Conservation (phyloP, 2,888 invertebrate species). For the Torymus aiolomorphi region DNA sequence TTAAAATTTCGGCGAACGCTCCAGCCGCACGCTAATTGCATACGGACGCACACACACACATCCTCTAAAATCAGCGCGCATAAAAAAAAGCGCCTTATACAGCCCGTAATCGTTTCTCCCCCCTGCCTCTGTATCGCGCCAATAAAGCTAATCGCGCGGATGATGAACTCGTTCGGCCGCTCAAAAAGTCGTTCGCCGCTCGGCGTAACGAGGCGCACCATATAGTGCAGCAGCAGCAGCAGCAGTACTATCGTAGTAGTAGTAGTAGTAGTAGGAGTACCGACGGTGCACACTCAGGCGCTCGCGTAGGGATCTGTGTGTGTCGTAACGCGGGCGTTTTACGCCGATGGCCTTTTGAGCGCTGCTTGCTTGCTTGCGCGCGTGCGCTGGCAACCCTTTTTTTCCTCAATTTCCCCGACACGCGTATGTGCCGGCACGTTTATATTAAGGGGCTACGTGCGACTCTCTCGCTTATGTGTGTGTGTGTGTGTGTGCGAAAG, state of each 20-base stretch:
- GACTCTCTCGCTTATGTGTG: not conserved
- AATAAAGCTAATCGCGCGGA: slow-evolving; percentile 22
- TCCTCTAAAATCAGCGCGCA: too few relatives aligned
- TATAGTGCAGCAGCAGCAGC: not conserved
- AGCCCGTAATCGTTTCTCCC: too few relatives aligned
- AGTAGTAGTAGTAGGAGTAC: too few relatives aligned
- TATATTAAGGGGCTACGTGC: slow-evolving; percentile 29
- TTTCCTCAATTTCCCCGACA: slow-evolving; percentile 47
- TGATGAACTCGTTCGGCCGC: slow-evolving; percentile 3
- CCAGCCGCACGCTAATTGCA: not conserved
- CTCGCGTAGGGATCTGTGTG: too few relatives aligned
- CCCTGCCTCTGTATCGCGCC: too few relatives aligned
- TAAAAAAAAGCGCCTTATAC: too few relatives aligned
- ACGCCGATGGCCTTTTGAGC: slow-evolving; percentile 48
- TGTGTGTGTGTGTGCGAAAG: too few relatives aligned
- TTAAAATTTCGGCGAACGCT: not conserved
- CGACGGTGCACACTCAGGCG: too few relatives aligned
- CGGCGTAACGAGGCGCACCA: not conserved
- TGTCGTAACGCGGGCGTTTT: slow-evolving; percentile 27
- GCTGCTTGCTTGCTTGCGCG: not conserved
- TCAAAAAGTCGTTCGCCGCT: not conserved
- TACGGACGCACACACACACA: too few relatives aligned
- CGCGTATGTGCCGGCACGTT: slow-evolving; percentile 58
- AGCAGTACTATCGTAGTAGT: too few relatives aligned
- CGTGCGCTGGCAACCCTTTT: slow-evolving; percentile 27